Percentiles rank a stretch among this genome's conserved stretches.
phyloP scores from a whole-genome alignment of 2,888 invertebrate species.

The Strigamia maritima region DNA sequence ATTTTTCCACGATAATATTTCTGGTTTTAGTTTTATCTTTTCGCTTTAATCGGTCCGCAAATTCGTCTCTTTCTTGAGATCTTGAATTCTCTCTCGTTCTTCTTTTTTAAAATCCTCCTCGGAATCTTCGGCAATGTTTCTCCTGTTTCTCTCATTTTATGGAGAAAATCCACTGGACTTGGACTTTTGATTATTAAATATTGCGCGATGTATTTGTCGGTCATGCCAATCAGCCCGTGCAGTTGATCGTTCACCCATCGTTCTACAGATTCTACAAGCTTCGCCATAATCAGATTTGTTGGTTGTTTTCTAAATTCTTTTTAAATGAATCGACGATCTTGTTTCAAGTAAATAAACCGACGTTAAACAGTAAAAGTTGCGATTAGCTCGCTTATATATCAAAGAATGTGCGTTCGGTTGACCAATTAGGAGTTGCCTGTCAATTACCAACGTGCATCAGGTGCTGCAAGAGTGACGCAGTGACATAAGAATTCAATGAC shows the following conservation, averaged over 20 bases:
- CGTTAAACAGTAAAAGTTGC: no score
- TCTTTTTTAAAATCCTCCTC: constrained; percentile 63
- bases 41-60: constrained; percentile 79
- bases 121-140: constrained; percentile 35
- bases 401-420: no score
- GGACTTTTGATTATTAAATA: constrained; percentile 55
- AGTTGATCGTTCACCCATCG: constrained; percentile 58
- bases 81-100: constrained; percentile 74
- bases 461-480: no score
- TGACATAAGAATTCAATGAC: no score
- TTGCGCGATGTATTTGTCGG: constrained; percentile 56
- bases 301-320: no score
- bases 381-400: no score
- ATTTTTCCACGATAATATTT: constrained; percentile 65
- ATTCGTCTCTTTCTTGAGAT: constrained; percentile 92
- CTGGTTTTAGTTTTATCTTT: constrained; percentile 85
- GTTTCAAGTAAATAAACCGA: no score
- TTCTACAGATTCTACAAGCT: constrained; percentile 8
- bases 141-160: constrained; percentile 52
- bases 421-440: no score
- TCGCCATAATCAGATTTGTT: no score
- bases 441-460: no score
- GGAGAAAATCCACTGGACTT: constrained; percentile 51
- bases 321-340: no score
- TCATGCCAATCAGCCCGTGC: constrained; percentile 56